Percentiles rank a stretch among this genome's conserved stretches.
phyloP scores from a whole-genome alignment of 2,888 invertebrate species.

The Lottia scabra region DNA sequence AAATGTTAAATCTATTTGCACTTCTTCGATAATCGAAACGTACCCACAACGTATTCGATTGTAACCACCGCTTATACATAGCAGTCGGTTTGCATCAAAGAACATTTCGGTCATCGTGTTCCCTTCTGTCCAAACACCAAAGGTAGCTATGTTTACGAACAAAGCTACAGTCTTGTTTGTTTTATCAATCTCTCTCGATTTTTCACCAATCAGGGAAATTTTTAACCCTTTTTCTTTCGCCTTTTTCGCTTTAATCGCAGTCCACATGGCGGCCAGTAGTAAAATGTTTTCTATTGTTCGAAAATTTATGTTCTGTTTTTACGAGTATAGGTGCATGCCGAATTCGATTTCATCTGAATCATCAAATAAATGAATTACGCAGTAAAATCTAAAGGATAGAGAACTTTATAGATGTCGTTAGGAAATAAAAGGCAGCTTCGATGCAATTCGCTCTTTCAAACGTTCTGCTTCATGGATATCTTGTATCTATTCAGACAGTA shows the following conservation, averaged over 20 bases:
- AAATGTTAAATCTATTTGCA: conserved; percentile 2
- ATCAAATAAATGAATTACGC: too few relatives aligned
- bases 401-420: neutral
- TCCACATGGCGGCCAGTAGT: neutral
- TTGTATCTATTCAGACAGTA: too few relatives aligned
- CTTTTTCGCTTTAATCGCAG: neutral
- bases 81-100: neutral
- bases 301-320: neutral
- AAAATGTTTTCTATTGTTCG: neutral
- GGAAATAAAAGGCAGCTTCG: too few relatives aligned
- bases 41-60: neutral
- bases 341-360: too few relatives aligned
- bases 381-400: neutral
- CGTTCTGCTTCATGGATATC: too few relatives aligned
- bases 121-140: neutral
- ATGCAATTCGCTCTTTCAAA: too few relatives aligned
- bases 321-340: neutral
- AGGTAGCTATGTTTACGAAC: neutral
- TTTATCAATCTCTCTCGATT: neutral
- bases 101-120: neutral
- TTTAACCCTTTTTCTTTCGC: neutral
- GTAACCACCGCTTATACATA: neutral
- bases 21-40: neutral
- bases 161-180: neutral
- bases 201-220: neutral